A percentile compares a stretch with the other conserved stretches of the same genome.
Conservation (phyloP, 2,113 vertebrate species). For the Phainopepla nitens region DNA sequence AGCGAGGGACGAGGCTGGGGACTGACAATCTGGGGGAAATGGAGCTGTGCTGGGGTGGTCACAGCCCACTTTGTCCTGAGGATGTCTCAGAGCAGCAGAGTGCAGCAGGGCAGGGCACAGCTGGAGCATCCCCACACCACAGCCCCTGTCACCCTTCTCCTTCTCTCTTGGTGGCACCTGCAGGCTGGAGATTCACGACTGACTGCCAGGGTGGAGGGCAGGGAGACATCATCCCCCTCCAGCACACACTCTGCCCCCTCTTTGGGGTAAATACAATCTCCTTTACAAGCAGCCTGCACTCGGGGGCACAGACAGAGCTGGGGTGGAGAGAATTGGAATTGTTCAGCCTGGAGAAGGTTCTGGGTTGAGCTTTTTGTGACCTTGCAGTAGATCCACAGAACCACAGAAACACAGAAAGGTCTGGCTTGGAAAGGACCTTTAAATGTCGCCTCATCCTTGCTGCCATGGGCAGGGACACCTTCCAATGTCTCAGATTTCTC, state of each 20-base stretch:
- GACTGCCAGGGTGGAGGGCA: neutral
- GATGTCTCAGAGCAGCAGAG: neutral
- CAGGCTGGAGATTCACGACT: neutral
- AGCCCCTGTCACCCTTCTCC: neutral
- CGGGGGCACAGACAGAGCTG: neutral
- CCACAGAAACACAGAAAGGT: rapidly evolving
- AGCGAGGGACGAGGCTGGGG: neutral
- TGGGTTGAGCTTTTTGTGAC: neutral
- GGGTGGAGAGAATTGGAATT: neutral
- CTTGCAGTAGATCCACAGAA: neutral
- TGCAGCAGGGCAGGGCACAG: neutral
- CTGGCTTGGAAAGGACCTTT: neutral
- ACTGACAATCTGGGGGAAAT: rapidly evolving
- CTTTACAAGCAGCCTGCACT: rapidly evolving
- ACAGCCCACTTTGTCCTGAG: neutral
- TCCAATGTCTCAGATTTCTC: rapidly evolving
- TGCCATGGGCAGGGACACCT: neutral
- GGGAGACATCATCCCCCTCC: neutral
- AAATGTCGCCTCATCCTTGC: neutral
- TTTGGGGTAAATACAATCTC: neutral
- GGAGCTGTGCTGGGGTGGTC: neutral
- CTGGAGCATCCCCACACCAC: neutral
- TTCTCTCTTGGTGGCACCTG: neutral
- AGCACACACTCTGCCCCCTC: neutral
- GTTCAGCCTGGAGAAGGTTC: neutral